Evolutionary conservation across 1,140 invertebrate species (phyloP).

Genomic region (Notospermus geniculatus): DNA sequence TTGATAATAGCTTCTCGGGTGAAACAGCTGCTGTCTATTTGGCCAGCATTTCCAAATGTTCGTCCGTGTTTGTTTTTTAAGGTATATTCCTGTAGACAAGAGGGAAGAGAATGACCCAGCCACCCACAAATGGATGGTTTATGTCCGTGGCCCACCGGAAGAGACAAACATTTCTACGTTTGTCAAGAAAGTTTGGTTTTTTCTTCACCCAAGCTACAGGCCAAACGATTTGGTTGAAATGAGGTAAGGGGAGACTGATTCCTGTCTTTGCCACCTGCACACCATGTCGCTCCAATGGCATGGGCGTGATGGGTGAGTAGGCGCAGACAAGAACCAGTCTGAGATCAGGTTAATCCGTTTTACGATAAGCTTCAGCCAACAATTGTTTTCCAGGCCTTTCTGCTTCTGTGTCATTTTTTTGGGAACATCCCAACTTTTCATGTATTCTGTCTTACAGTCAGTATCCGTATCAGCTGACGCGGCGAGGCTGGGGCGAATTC

Average conservation of each 20-base stretch:
- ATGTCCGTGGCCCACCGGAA: constrained; percentile 69
- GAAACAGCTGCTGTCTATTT: not conserved
- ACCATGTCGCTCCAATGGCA: too few species aligned
- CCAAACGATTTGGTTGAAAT: constrained; percentile 84
- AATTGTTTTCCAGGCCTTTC: constrained; percentile 14
- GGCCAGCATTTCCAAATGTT: not conserved
- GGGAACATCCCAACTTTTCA: too few species aligned
- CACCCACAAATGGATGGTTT: constrained; percentile 90
- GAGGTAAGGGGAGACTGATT: constrained; percentile 59
- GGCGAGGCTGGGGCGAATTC: constrained; percentile 90
- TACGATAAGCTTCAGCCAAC: not conserved
- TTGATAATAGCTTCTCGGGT: too few species aligned
- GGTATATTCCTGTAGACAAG: constrained; percentile 65
- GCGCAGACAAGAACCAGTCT: too few species aligned
- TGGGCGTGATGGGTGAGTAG: too few species aligned
- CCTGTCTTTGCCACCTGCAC: too few species aligned
- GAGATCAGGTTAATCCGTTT: not conserved
- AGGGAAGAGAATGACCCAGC: constrained; percentile 64
- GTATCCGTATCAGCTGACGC: constrained; percentile 77
- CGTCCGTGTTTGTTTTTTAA: constrained; percentile 22
- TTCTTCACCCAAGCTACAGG: constrained; percentile 80
- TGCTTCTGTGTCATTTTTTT: constrained; percentile 15
- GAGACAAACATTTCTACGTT: constrained; percentile 64
- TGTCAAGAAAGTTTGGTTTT: constrained; percentile 75
- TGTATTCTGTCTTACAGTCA: constrained; percentile 57